Percentiles rank a stretch among this genome's conserved stretches.
phyloP scores from a whole-genome alignment of 2,113 vertebrate species.

The Phalacrocorax carbo region DNA sequence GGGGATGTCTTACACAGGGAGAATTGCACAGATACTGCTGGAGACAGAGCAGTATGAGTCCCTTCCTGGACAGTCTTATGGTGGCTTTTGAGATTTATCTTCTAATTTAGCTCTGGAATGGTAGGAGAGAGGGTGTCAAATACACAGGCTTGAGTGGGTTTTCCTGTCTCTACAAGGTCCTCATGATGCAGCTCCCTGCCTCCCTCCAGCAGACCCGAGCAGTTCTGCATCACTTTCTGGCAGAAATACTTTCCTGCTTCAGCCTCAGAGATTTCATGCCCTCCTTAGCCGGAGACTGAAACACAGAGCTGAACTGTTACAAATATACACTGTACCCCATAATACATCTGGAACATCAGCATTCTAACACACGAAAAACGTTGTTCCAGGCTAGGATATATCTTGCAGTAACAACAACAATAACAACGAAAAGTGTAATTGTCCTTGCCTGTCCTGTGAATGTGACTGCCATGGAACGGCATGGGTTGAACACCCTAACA shows the following conservation, averaged over 20 bases:
- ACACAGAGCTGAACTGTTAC: not conserved
- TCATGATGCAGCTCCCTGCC: not conserved
- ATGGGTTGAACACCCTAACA: not conserved
- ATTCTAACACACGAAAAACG: rapidly evolving
- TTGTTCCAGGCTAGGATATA: not conserved
- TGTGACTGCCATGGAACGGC: not conserved
- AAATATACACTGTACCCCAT: not conserved
- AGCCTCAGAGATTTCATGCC: not conserved
- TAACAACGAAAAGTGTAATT: not conserved
- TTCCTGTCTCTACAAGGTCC: not conserved
- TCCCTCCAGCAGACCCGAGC: not conserved
- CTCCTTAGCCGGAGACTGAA: not conserved
- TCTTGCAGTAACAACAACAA: not conserved
- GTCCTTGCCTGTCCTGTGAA: not conserved
- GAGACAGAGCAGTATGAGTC: not conserved
- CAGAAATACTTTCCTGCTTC: not conserved
- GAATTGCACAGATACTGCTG: not conserved
- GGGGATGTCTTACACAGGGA: not conserved
- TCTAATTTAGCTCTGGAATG: not conserved
- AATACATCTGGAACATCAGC: not conserved
- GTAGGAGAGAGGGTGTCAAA: not conserved
- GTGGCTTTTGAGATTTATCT: not conserved
- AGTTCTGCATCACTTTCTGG: not conserved
- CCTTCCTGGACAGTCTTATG: not conserved
- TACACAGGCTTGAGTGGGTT: not conserved